A percentile compares a stretch with the other conserved stretches of the same genome.
Evolutionary conservation across 2,888 invertebrate genomes (phyloP).

Genomic region (Pyrrhosoma nymphula): DNA sequence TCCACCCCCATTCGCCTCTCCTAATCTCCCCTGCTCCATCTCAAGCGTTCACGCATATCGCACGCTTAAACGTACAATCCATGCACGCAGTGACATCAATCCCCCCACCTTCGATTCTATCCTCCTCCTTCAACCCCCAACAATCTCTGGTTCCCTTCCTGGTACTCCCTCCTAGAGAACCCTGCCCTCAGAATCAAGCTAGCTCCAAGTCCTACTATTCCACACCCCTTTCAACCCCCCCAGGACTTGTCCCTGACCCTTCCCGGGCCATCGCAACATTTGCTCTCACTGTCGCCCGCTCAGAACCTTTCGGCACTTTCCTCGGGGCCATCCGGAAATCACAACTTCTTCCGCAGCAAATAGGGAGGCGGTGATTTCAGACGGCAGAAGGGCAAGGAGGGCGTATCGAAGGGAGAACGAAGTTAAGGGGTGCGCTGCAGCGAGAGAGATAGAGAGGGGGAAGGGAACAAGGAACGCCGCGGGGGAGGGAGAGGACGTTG

Average conservation of each 20-base stretch:
- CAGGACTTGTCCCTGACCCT: background rate
- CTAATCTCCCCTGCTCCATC: too few relatives aligned
- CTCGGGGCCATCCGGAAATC: constrained; percentile 46
- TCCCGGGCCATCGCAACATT: background rate
- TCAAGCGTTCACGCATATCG: too few relatives aligned
- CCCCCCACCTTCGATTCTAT: background rate
- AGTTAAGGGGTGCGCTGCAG: background rate
- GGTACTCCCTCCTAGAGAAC: too few relatives aligned
- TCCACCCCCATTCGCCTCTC: too few relatives aligned
- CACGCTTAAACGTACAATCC: background rate
- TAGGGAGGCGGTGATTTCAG: background rate
- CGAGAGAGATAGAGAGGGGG: background rate
- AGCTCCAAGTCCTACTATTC: background rate
- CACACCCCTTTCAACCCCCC: background rate
- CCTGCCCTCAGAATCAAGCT: too few relatives aligned
- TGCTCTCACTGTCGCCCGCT: background rate
- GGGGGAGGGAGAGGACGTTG: background rate
- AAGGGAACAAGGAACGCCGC: background rate
- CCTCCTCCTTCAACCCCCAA: background rate
- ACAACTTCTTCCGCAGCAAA: constrained; percentile 49
- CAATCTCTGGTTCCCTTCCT: background rate
- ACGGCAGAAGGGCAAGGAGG: background rate
- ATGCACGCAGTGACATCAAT: background rate
- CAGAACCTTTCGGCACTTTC: background rate
- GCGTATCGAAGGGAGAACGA: background rate